Percentiles rank a stretch among this genome's conserved stretches.
These are phyloP conservation scores for Dermolepida albohirtum DNA, from an alignment of 2,888 invertebrate species.

Conservation along the genomic window DNA sequence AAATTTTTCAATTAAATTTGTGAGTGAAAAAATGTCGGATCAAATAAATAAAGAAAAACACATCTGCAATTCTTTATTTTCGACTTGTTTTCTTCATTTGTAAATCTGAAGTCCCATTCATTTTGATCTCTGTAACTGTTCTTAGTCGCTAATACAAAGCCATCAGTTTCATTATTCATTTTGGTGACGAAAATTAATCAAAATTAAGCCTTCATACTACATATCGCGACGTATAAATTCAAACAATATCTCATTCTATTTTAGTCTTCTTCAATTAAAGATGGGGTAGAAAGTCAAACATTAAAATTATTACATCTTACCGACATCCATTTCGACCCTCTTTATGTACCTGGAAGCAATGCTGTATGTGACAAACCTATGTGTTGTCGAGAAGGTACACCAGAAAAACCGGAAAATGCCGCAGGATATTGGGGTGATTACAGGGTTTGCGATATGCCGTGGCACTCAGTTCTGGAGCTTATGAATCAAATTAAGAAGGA, in stretches of 20 bases:
- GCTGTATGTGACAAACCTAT: slow-evolving; percentile 80
- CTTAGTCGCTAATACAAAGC: no score
- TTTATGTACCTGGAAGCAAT: slow-evolving; percentile 75
- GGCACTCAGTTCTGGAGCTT: slow-evolving; percentile 75
- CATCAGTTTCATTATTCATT: no score
- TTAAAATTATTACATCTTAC: slow-evolving; percentile 73
- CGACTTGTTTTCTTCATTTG: no score
- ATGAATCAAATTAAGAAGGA: slow-evolving; percentile 66
- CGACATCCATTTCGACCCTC: slow-evolving; percentile 84
- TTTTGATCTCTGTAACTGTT: no score
- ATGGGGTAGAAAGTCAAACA: slow-evolving; percentile 63
- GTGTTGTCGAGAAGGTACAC: slow-evolving; percentile 77
- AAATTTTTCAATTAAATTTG: no score
- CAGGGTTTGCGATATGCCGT: slow-evolving; percentile 80
- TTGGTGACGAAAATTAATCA: no score
- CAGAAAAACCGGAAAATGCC: slow-evolving; percentile 55
- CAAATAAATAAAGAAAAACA: no score
- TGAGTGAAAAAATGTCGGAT: no score
- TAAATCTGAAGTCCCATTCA: no score
- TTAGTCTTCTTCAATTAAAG: slow-evolving; percentile 10
- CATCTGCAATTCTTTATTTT: no score
- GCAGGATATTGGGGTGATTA: slow-evolving; percentile 89
- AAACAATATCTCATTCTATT: neutral
- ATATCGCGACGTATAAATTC: neutral
- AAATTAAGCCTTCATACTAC: no score